Evolutionary conservation across 2,797 vertebrate genomes (phyloP), one percentile per base, ranked within the genome.

Genomic region (Synaphobranchus kaupii): DNA sequence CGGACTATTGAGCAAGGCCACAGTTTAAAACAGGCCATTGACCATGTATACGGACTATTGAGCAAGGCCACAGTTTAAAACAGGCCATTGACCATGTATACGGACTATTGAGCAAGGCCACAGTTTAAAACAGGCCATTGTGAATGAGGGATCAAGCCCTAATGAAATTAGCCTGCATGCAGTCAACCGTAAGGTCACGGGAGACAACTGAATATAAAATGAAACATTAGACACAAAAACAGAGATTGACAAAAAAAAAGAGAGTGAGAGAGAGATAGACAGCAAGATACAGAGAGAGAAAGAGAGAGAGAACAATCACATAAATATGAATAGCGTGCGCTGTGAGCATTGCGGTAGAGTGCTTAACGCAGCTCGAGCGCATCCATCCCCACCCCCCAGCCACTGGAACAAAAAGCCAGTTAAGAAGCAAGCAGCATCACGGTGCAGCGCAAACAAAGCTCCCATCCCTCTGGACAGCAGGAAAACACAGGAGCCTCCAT

Each of bases 151-250:
- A 56, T 63, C 15, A 34, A 17, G 7, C 34, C n/a, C 0, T 84
- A 34, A 84, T 84, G 56, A 39, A 63, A 52, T 60, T 39, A 39
- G 20, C 54, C 15, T 20, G 34, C 83, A 25, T 39, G 31, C 34
- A 60, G 83, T 60, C 2, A 84, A 39, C 54, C 12, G 39, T 63
- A 39, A 84, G 31, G 7, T 39, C 83, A 31, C 15, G n/a, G 15
- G 28, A 84, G 31, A 60, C 47, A 83, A 54, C 54, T 60, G 83
- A 34, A 39, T 15, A 84, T 54, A 63, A 63, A 60, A 84, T 34
- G 31, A 12, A 22, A 48, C 20, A 48, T 22, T 63, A 25, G n/a
- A n/a, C n/a, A n/a, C n/a, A 0, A 60, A 13, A 60, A 22, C 58
- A 60, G 4, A 60, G 58, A 60, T 60, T 60, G 10, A n/a, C n/a